phyloP scores from a whole-genome alignment of 2,888 invertebrate species.

The Cancer borealis region DNA sequence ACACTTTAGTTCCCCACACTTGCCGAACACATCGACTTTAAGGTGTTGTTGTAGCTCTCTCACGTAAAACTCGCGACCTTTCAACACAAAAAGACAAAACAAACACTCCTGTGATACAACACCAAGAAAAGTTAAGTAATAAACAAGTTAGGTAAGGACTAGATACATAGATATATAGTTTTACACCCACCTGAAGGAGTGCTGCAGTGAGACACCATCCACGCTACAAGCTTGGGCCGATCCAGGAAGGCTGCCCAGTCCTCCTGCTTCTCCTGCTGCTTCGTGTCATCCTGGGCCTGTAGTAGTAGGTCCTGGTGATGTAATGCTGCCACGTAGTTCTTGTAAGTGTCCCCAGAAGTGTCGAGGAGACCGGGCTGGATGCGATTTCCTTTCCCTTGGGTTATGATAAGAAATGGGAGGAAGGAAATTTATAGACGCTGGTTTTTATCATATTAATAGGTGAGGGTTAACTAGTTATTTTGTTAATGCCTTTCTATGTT shows the following conservation, averaged over 20 bases:
- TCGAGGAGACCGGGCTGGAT: constrained; percentile 33
- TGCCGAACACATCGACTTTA: constrained; percentile 61
- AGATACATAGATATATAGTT: too few relatives aligned
- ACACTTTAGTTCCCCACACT: constrained; percentile 58
- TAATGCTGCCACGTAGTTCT: constrained; percentile 36
- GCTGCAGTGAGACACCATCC: constrained; percentile 64
- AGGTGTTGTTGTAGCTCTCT: constrained; percentile 53
- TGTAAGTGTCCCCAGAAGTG: constrained; percentile 35
- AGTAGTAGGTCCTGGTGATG: not conserved
- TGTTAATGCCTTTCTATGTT: too few relatives aligned
- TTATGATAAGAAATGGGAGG: not conserved
- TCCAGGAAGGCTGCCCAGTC: not conserved
- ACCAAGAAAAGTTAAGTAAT: too few relatives aligned
- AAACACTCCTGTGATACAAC: too few relatives aligned
- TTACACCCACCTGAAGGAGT: constrained; percentile 46
- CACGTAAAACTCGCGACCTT: constrained; percentile 69
- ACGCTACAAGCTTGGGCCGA: constrained; percentile 40
- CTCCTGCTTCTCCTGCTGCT: not conserved
- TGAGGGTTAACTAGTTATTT: too few relatives aligned
- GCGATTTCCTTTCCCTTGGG: not conserved
- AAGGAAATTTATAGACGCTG: not conserved
- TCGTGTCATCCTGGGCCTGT: too few relatives aligned
- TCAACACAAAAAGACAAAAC: not conserved
- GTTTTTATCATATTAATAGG: not conserved
- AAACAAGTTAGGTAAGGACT: too few relatives aligned